A percentile compares a stretch with the other conserved stretches of the same genome.
These are phyloP conservation scores for Parotocinclus haroldoi DNA, from an alignment of 2,797 vertebrate species.

Conservation along the genomic window DNA sequence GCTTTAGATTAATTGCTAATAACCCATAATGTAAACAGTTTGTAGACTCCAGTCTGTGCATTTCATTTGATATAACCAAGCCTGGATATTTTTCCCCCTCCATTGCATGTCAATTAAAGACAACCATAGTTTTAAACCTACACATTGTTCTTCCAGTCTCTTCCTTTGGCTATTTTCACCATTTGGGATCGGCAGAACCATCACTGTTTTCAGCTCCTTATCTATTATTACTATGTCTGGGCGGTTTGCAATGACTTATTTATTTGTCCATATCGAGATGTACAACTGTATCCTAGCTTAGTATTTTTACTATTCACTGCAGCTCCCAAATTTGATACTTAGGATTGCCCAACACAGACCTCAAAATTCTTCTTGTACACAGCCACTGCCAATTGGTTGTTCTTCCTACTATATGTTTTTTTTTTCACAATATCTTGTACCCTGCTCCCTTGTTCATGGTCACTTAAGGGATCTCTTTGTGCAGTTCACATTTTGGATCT, in stretches of 20 bases:
- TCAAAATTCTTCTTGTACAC: neutral
- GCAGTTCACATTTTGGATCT: too few species aligned
- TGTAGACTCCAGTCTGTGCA: neutral
- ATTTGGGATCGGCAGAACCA: neutral
- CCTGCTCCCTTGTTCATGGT: neutral
- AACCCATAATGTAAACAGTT: neutral
- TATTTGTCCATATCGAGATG: neutral
- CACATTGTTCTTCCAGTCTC: neutral
- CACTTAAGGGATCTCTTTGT: too few species aligned
- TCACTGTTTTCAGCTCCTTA: constrained; percentile 3
- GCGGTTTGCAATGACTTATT: neutral
- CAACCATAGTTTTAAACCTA: neutral
- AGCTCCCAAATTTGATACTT: neutral
- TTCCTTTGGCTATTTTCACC: neutral
- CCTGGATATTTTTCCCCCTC: neutral
- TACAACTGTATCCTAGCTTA: neutral
- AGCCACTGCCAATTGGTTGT: neutral
- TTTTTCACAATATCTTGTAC: neutral
- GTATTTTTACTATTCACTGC: neutral
- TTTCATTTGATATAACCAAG: neutral
- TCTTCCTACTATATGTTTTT: too few species aligned
- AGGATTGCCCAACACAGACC: neutral
- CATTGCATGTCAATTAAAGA: neutral
- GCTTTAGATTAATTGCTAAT: neutral
- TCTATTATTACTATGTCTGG: constrained; percentile 1